A percentile compares a stretch with the other conserved stretches of the same genome.
Conservation (phyloP, 2,888 invertebrate genomes). For the Zhuqinia jingwanae region DNA sequence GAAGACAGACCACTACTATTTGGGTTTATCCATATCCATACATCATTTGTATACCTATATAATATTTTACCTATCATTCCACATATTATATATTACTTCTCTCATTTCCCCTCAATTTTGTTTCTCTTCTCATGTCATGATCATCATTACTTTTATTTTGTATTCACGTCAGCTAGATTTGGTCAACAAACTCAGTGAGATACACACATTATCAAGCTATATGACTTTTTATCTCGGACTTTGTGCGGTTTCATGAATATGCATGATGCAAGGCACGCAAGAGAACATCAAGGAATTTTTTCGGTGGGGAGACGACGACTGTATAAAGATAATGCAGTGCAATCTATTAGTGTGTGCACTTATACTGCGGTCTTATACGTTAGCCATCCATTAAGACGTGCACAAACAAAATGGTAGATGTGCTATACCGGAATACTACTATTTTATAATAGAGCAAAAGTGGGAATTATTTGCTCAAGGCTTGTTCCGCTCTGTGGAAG, state of each 20-base stretch:
- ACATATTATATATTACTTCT: not conserved
- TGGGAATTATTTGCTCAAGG: conserved; percentile 43
- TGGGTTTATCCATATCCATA: not conserved
- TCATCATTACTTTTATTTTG: conserved; percentile 25
- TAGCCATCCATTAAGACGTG: conserved; percentile 1
- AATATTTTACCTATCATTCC: not conserved
- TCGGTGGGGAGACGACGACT: not conserved
- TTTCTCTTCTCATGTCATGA: conserved; percentile 22
- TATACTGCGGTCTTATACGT: not conserved
- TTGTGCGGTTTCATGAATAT: conserved; percentile 62
- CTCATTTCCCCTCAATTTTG: conserved; percentile 20
- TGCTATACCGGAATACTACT: not conserved
- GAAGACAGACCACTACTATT: not conserved
- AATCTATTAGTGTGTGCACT: conserved; percentile 8
- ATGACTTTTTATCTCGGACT: conserved; percentile 14
- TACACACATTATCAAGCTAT: no score
- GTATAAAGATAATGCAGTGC: conserved; percentile 11
- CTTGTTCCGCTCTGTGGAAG: not conserved
- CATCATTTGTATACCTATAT: not conserved
- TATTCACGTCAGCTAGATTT: conserved; percentile 25
- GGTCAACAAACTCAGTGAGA: conserved; percentile 61
- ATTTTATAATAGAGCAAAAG: not conserved
- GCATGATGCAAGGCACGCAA: conserved; percentile 18
- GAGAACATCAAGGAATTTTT: conserved; percentile 3
- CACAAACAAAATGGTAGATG: not conserved